Evolutionary conservation across 1,140 invertebrate species (phyloP).

Genomic region (Panagrolaimus sp.): DNA sequence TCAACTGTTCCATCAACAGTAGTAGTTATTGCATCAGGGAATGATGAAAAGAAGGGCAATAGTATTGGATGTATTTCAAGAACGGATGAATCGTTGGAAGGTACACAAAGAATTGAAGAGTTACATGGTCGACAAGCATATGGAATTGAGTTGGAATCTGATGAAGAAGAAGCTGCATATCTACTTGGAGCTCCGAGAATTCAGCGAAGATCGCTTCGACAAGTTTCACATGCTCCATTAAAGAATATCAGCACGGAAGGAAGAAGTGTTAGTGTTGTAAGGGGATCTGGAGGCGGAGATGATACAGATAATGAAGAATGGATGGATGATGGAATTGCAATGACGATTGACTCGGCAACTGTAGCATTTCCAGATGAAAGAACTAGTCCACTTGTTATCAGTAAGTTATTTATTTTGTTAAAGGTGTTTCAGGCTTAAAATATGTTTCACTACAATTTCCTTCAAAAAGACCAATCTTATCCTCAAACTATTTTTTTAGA

Average conservation of each 20-base stretch:
- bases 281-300: slow-evolving; percentile 13
- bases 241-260: neutral
- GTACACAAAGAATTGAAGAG: slow-evolving; percentile 37
- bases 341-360: slow-evolving; percentile 48
- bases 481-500: slow-evolving; percentile 48
- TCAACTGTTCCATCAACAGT: slow-evolving; percentile 50
- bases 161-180: slow-evolving; percentile 50
- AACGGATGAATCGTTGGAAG: slow-evolving; percentile 19
- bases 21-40: slow-evolving; percentile 47
- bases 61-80: slow-evolving; percentile 30
- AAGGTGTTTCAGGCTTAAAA: too few species aligned
- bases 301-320: slow-evolving; percentile 25
- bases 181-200: slow-evolving; percentile 28
- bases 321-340: slow-evolving; percentile 45
- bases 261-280: too few species aligned
- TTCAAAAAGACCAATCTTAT: too few species aligned
- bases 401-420: slow-evolving; percentile 23
- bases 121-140: slow-evolving; percentile 45
- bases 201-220: neutral
- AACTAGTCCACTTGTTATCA: slow-evolving; percentile 33
- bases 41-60: slow-evolving; percentile 36
- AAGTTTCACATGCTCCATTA: neutral
- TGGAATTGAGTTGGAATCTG: slow-evolving; percentile 38
- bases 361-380: slow-evolving; percentile 42
- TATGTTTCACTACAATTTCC: too few species aligned